These are phyloP conservation scores for Monodelphis domestica DNA, from an alignment of 2,797 vertebrate genomes.

Conservation along the genomic window DNA sequence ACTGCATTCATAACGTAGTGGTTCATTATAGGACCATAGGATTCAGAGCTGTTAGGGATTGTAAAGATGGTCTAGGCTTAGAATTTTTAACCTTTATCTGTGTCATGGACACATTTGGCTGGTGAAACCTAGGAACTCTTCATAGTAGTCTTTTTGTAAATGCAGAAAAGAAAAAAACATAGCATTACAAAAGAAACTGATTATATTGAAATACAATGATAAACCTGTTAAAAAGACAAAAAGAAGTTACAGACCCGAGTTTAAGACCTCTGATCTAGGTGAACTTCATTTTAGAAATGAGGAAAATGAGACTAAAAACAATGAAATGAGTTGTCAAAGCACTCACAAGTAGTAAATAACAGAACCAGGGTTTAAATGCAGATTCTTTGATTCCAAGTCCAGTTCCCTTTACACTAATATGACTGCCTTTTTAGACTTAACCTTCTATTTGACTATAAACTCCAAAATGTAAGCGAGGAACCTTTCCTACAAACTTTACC, in stretches of 20 bases:
- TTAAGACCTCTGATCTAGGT: background rate
- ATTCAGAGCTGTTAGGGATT: background rate
- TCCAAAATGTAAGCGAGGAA: background rate
- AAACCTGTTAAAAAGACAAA: background rate
- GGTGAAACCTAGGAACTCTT: background rate
- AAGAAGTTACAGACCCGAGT: background rate
- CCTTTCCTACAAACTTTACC: background rate
- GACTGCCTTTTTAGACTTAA: background rate
- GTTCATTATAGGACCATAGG: background rate
- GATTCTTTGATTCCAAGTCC: background rate
- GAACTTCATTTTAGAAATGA: background rate
- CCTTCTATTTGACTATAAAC: background rate
- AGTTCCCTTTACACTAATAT: background rate
- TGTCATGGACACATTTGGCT: background rate
- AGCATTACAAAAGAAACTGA: background rate
- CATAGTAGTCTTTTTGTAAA: background rate
- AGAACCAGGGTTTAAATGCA: background rate
- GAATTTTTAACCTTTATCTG: background rate
- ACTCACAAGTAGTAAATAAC: background rate
- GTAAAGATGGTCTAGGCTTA: background rate
- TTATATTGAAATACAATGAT: background rate
- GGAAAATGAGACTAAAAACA: background rate
- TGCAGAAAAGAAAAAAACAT: background rate
- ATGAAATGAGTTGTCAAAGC: background rate
- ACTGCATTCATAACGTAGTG: background rate